Evolutionary conservation across 2,113 vertebrate genomes (phyloP).

Genomic region (Hydrolagus affinis): DNA sequence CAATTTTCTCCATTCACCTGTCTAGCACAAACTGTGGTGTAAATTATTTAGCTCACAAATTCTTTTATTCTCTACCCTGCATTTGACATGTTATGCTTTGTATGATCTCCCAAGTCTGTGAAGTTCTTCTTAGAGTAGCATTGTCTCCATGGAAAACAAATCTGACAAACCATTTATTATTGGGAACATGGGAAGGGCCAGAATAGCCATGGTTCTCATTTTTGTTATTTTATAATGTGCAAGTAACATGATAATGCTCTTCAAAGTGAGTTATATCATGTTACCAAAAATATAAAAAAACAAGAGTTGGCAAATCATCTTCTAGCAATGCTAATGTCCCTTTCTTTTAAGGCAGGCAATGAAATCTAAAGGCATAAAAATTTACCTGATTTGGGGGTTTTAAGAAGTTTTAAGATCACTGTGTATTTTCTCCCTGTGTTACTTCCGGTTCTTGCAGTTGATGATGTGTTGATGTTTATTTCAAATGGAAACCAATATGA

Average conservation of each 20-base stretch:
- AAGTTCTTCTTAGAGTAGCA: neutral
- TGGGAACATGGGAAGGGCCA: neutral
- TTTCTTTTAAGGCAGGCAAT: neutral
- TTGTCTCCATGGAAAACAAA: neutral
- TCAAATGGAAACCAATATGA: too few species aligned
- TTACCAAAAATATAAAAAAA: neutral
- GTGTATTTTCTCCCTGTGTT: neutral
- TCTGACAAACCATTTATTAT: neutral
- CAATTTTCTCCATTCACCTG: neutral
- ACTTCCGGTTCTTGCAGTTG: neutral
- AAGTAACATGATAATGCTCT: neutral
- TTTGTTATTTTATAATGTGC: neutral
- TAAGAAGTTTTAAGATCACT: too few species aligned
- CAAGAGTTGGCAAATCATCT: too few species aligned
- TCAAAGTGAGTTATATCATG: neutral
- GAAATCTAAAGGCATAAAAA: neutral
- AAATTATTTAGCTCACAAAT: neutral
- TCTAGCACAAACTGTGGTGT: constrained; percentile 1
- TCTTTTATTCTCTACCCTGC: neutral
- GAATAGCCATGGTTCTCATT: neutral
- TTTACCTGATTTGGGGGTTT: neutral
- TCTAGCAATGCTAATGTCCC: too few species aligned
- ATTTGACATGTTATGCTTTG: neutral
- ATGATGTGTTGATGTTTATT: neutral
- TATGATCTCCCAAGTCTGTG: neutral